These are phyloP conservation scores for Cheilinus undulatus DNA, from an alignment of 2,113 vertebrate genomes.

Conservation along the genomic window DNA sequence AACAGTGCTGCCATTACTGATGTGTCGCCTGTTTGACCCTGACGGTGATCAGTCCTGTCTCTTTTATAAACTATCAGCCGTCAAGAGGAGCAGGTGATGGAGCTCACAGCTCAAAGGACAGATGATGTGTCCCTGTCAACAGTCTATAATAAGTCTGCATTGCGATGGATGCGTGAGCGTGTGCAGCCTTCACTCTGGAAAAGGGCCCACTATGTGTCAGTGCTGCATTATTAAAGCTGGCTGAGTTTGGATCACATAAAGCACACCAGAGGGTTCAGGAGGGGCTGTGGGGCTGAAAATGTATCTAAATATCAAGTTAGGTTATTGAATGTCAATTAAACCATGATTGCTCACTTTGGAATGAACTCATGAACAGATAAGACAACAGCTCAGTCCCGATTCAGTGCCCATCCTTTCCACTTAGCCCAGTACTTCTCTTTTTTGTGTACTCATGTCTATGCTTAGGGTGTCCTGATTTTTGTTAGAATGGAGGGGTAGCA, in stretches of 20 bases:
- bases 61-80: neutral
- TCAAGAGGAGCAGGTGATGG: constrained; percentile 15
- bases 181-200: constrained; percentile 17
- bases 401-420: too few relatives aligned
- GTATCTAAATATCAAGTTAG: too few relatives aligned
- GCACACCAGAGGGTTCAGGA: too few relatives aligned
- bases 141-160: constrained; percentile 31
- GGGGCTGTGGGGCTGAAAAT: too few relatives aligned
- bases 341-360: too few relatives aligned
- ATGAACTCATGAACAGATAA: too few relatives aligned
- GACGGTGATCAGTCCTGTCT: constrained; percentile 15
- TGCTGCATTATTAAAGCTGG: constrained; percentile 21
- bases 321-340: too few relatives aligned
- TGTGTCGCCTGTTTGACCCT: constrained; percentile 12
- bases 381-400: too few relatives aligned
- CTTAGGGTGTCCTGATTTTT: too few relatives aligned
- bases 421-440: too few relatives aligned
- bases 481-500: too few relatives aligned
- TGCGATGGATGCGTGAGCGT: constrained; percentile 7
- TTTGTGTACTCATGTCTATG: too few relatives aligned
- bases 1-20: neutral
- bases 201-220: constrained; percentile 48
- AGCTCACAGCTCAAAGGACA: constrained; percentile 17
- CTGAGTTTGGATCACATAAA: neutral
- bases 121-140: constrained; percentile 42